Conservation (phyloP, 2,113 vertebrate species). For the Tichodroma muraria region DNA sequence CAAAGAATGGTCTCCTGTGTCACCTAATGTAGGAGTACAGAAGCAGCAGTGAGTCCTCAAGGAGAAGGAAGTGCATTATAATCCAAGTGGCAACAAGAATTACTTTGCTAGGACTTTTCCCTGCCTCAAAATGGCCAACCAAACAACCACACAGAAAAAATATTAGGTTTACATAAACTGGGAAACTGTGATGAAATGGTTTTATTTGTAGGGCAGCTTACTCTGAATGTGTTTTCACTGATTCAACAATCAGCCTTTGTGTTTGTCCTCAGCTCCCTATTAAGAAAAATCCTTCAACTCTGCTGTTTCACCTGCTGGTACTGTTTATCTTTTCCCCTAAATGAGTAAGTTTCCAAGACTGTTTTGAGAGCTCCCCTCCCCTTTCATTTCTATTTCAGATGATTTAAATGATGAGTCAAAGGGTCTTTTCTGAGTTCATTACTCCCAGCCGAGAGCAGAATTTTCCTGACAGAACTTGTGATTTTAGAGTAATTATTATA, state of each 20-base stretch:
- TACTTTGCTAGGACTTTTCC: background rate
- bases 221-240: background rate
- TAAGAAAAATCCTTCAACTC: background rate
- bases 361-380: accelerated
- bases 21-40: background rate
- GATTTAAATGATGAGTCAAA: background rate
- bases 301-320: background rate
- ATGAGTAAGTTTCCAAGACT: background rate
- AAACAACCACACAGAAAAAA: background rate
- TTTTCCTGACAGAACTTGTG: background rate
- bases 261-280: background rate
- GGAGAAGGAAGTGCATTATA: background rate
- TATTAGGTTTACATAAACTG: background rate
- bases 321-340: background rate
- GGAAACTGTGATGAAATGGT: background rate
- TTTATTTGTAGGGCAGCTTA: background rate
- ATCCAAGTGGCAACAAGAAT: background rate
- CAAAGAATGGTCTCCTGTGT: background rate
- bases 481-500: background rate
- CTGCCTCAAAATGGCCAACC: background rate
- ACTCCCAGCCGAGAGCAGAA: background rate
- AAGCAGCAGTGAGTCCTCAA: background rate
- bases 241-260: background rate
- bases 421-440: background rate
- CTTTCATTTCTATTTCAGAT: background rate